Evolutionary conservation across 2,797 vertebrate genomes (phyloP).

Genomic region (Moxostoma hubbsi): DNA sequence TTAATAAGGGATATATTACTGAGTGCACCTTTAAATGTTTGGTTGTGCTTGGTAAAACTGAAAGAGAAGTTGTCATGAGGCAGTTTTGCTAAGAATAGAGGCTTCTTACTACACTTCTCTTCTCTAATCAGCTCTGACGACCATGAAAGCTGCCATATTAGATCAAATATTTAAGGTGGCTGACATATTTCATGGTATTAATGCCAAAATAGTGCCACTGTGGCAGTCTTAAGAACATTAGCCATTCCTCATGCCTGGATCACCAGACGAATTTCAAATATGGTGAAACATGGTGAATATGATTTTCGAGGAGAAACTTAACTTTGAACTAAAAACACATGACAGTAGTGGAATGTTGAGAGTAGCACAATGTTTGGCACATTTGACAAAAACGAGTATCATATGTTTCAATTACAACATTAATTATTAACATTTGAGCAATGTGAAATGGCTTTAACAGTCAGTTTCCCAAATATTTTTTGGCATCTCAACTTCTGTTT

Average conservation of each 20-base stretch:
- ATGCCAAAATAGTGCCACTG: conserved; percentile 25
- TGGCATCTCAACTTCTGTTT: neutral
- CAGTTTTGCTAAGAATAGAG: conserved; percentile 34
- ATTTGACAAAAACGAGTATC: too few species aligned
- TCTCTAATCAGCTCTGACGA: conserved; percentile 39
- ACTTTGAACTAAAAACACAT: too few species aligned
- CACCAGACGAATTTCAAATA: conserved; percentile 18
- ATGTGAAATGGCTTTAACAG: too few species aligned
- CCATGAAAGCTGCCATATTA: conserved; percentile 49
- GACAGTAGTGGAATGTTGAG: too few species aligned
- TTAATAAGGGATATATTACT: too few species aligned
- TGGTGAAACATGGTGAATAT: neutral
- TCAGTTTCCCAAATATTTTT: neutral
- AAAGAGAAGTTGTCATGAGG: conserved; percentile 10
- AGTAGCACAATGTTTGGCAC: too few species aligned
- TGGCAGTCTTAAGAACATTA: conserved; percentile 37
- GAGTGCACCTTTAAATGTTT: conserved; percentile 3
- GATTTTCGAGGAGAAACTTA: too few species aligned
- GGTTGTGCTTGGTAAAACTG: conserved; percentile 2
- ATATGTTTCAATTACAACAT: too few species aligned
- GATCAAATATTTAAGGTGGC: conserved; percentile 43
- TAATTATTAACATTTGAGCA: too few species aligned
- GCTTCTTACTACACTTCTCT: conserved; percentile 32
- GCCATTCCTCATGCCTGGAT: conserved; percentile 31
- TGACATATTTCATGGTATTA: conserved; percentile 48